Conservation (phyloP, 2,113 vertebrate genomes). For the Mirza zaza region DNA sequence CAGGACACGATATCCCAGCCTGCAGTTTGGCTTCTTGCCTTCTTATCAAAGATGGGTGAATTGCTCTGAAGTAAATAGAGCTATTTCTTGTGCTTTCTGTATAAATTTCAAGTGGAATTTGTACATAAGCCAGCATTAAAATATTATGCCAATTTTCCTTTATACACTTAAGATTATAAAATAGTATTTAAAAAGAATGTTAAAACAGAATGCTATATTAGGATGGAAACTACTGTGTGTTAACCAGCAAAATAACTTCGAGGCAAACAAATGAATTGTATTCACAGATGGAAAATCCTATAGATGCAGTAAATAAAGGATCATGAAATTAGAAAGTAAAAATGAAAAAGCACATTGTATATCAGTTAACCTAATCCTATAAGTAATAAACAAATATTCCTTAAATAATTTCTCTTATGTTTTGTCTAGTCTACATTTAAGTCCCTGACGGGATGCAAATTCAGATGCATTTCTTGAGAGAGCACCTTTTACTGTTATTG, state of each 20-base stretch:
- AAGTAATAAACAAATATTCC: not conserved
- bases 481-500: not conserved
- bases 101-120: not conserved
- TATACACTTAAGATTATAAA: slow-evolving; percentile 2
- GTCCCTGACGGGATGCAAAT: not conserved
- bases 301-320: slow-evolving; percentile 64
- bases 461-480: not conserved
- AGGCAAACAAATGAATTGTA: slow-evolving; percentile 26
- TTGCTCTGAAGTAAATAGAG: slow-evolving; percentile 22
- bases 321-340: slow-evolving; percentile 40
- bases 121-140: not conserved
- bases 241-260: not conserved
- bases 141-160: slow-evolving; percentile 3
- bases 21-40: slow-evolving; percentile 28
- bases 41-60: slow-evolving; percentile 4
- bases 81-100: not conserved
- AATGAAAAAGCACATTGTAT: not conserved
- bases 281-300: slow-evolving; percentile 15
- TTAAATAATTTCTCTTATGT: slow-evolving; percentile 51
- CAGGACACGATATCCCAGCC: slow-evolving; percentile 10
- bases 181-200: not conserved
- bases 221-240: not conserved
- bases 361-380: not conserved
- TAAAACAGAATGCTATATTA: not conserved
- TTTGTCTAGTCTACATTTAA: slow-evolving; percentile 39